Conservation (phyloP, 2,888 invertebrate genomes). For the Pterobdella sp. region DNA sequence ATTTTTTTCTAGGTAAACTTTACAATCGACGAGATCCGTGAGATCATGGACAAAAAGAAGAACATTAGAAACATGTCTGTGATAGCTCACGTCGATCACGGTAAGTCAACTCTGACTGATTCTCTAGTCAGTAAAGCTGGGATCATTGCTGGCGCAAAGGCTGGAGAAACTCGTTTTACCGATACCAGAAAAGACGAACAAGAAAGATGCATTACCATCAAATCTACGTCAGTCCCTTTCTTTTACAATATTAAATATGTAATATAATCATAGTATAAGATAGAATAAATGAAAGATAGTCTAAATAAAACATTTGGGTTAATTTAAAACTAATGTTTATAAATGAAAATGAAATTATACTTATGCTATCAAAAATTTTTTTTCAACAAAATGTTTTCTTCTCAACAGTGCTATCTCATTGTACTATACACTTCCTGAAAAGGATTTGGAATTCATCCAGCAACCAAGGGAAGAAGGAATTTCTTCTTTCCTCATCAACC, state of each 20-base stretch:
- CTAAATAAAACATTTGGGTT: no score
- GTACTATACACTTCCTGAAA: slow-evolving; percentile 92
- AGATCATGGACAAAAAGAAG: slow-evolving; percentile 98
- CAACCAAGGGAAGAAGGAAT: slow-evolving; percentile 58
- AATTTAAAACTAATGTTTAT: no score
- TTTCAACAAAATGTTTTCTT: neutral
- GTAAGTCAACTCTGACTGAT: slow-evolving; percentile 97
- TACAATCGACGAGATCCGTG: slow-evolving; percentile 98
- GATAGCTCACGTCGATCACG: slow-evolving; percentile 99
- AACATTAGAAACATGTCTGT: slow-evolving; percentile 99
- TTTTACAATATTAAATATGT: neutral
- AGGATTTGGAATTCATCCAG: slow-evolving; percentile 89
- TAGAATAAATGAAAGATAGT: no score
- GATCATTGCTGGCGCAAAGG: slow-evolving; percentile 96
- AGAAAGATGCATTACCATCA: slow-evolving; percentile 99
- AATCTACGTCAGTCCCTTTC: slow-evolving; percentile 76
- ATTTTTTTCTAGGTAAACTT: slow-evolving; percentile 81
- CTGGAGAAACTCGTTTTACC: slow-evolving; percentile 97
- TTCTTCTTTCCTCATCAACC: slow-evolving; percentile 96
- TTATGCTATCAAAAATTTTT: neutral
- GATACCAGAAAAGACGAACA: slow-evolving; percentile 99
- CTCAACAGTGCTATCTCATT: slow-evolving; percentile 86
- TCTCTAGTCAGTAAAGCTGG: slow-evolving; percentile 99
- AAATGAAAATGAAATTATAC: neutral
- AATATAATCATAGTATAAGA: neutral